Evolutionary conservation across 1,140 invertebrate genomes (phyloP).

Genomic region (Drosophila arizonae): DNA sequence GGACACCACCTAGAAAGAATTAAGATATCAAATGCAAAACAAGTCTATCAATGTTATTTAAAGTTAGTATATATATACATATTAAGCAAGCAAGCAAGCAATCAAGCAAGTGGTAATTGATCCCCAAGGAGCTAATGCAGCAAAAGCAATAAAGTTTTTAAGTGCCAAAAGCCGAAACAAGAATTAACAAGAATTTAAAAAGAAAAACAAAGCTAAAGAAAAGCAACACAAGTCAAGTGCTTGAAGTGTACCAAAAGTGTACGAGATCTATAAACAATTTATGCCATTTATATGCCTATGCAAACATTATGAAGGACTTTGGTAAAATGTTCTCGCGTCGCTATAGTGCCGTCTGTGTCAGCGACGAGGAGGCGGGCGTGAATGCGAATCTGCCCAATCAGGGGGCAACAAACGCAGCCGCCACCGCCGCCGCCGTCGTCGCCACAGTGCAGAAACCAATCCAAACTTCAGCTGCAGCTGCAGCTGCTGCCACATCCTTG

Average conservation of each 20-base stretch:
- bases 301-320: conserved; percentile 75
- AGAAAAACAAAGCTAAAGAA: too few species aligned
- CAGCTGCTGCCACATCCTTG: conserved; percentile 8
- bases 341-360: conserved; percentile 72
- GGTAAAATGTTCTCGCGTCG: conserved; percentile 67
- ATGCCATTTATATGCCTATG: conserved; percentile 8
- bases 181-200: too few species aligned
- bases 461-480: too few species aligned
- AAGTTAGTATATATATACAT: conserved; percentile 3
- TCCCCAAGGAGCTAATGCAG: conserved; percentile 56
- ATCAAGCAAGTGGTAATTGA: conserved; percentile 24
- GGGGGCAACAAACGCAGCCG: not conserved
- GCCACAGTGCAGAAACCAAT: not conserved
- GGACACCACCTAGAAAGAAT: conserved; percentile 12
- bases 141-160: conserved; percentile 57
- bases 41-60: not conserved
- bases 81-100: conserved; percentile 5
- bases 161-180: conserved; percentile 45
- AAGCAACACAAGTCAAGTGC: not conserved
- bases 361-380: conserved; percentile 51
- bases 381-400: conserved; percentile 21
- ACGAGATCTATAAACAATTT: not conserved
- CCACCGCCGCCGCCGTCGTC: not conserved
- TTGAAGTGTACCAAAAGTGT: conserved; percentile 12
- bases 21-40: conserved; percentile 20